These are phyloP conservation scores for Upupa epops DNA, from an alignment of 2,113 vertebrate species.

Conservation along the genomic window DNA sequence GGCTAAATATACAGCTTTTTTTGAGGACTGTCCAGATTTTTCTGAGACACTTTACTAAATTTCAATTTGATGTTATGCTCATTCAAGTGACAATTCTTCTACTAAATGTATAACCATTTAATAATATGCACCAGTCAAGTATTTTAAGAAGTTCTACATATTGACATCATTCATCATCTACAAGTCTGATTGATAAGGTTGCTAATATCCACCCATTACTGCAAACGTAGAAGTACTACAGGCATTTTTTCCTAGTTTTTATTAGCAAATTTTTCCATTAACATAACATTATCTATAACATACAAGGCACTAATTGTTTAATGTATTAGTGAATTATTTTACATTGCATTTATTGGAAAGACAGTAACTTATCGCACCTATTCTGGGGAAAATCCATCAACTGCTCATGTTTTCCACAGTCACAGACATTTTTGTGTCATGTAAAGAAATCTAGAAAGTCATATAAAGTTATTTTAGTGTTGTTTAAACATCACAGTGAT, in stretches of 20 bases:
- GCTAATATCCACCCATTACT: not conserved
- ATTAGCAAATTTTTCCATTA: not conserved
- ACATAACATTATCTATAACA: not conserved
- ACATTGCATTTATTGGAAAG: not conserved
- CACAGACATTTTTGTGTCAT: not conserved
- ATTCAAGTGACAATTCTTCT: not conserved
- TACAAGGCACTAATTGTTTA: not conserved
- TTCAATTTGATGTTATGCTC: not conserved
- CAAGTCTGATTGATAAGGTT: not conserved
- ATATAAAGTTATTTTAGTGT: not conserved
- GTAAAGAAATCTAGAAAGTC: not conserved
- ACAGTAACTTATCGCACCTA: not conserved
- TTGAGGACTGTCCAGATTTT: not conserved
- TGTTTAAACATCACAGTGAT: not conserved
- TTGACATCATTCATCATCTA: not conserved
- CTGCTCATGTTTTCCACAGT: not conserved
- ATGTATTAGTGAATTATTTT: not conserved
- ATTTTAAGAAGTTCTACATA: not conserved
- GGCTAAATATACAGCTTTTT: not conserved
- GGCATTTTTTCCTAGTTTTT: not conserved
- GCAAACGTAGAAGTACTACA: not conserved
- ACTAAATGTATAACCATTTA: not conserved
- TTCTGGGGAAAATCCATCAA: not conserved
- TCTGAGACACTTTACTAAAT: not conserved
- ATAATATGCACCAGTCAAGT: not conserved